phyloP scores from a whole-genome alignment of 2,113 vertebrate species.

The Crotalus helleri region DNA sequence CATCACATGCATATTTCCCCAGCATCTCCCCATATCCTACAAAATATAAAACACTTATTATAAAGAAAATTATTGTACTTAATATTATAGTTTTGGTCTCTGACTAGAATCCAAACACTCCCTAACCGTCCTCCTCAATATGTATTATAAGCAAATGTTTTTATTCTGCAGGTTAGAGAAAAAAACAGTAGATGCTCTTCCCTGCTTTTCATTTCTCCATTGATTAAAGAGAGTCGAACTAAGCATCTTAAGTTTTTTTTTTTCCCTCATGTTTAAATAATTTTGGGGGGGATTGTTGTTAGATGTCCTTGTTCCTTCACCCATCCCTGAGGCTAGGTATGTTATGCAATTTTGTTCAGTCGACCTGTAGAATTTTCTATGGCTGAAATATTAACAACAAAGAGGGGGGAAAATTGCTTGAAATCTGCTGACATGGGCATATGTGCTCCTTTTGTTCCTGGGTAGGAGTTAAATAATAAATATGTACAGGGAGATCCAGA shows the following conservation, averaged over 20 bases:
- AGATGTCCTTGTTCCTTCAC: not conserved
- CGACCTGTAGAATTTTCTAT: not conserved
- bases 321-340: not conserved
- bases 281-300: slow-evolving; percentile 4
- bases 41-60: not conserved
- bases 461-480: slow-evolving; percentile 7
- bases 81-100: not conserved
- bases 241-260: slow-evolving; percentile 31
- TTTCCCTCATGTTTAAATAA: slow-evolving; percentile 1
- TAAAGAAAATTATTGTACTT: not conserved
- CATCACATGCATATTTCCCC: not conserved
- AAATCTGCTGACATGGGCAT: slow-evolving; percentile 18
- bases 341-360: not conserved
- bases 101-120: not conserved
- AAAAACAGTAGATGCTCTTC: not conserved
- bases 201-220: slow-evolving; percentile 8
- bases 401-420: not conserved
- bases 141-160: not conserved
- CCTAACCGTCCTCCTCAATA: not conserved
- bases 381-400: slow-evolving; percentile 9
- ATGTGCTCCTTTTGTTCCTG: slow-evolving; percentile 37
- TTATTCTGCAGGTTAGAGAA: not conserved
- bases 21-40: not conserved
- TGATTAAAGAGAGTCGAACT: not conserved
- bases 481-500: slow-evolving; percentile 36